phyloP scores from a whole-genome alignment of 2,888 invertebrate species.

The Alcis repandata region DNA sequence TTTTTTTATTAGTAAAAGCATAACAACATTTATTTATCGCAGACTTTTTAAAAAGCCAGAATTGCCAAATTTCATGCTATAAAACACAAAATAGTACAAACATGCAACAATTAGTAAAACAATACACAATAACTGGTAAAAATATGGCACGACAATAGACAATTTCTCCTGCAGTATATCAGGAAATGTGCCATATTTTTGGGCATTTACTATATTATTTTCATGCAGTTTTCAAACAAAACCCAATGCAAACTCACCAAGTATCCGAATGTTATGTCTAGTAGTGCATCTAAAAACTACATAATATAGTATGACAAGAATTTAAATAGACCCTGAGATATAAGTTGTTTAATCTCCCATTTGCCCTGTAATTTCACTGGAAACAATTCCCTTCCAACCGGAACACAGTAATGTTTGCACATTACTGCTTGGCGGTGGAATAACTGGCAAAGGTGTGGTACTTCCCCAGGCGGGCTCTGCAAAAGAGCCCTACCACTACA shows the following conservation, averaged over 20 bases:
- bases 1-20: no score
- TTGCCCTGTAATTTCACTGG: no score
- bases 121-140: not conserved
- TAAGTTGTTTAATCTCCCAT: no score
- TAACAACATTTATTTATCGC: no score
- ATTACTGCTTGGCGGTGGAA: no score
- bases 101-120: not conserved
- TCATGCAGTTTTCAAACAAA: constrained; percentile 40
- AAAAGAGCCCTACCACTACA: no score
- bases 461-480: no score
- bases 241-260: constrained; percentile 65
- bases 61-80: not conserved
- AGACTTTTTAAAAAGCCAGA: not conserved
- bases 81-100: not conserved
- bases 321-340: no score
- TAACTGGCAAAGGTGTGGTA: no score
- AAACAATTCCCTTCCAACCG: no score
- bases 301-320: constrained; percentile 8
- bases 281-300: constrained; percentile 45
- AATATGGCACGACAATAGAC: not conserved
- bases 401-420: no score
- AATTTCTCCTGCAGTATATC: not conserved
- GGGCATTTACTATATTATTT: not conserved
- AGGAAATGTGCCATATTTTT: constrained; percentile 1
- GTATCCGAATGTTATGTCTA: constrained; percentile 38